Percentiles rank a stretch among this genome's conserved stretches.
phyloP scores from a whole-genome alignment of 2,797 vertebrate species.

The Nothura maculosa region DNA sequence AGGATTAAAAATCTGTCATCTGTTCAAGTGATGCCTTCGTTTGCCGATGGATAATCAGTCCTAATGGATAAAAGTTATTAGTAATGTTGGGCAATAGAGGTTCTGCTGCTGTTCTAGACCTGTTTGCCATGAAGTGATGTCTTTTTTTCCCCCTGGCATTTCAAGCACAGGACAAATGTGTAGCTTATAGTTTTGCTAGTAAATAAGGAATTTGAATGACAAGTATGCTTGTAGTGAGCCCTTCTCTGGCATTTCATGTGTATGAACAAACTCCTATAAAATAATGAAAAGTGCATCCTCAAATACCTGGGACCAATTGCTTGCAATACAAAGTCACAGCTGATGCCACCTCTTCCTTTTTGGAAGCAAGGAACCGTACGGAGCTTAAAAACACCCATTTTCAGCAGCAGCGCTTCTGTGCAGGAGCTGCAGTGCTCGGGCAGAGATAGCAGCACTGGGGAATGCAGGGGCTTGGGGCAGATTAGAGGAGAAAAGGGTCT shows the following conservation, averaged over 20 bases:
- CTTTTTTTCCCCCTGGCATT: neutral
- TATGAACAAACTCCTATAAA: neutral
- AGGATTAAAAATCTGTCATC: neutral
- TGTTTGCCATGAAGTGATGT: neutral
- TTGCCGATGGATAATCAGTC: neutral
- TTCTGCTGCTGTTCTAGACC: neutral
- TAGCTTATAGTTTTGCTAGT: neutral
- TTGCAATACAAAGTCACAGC: neutral
- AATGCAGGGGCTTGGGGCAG: neutral
- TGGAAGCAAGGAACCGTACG: neutral
- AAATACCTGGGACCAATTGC: neutral
- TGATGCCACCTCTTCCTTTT: neutral
- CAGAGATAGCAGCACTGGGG: neutral
- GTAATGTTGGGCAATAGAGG: neutral
- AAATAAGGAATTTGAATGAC: neutral
- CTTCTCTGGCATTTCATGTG: neutral
- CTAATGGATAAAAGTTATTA: neutral
- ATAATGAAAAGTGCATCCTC: neutral
- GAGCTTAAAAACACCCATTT: neutral
- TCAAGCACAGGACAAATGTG: neutral
- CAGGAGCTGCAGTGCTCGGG: neutral
- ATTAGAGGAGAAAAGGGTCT: conserved; percentile 22
- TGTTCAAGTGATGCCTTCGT: neutral
- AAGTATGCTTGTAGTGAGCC: neutral
- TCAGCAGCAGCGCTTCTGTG: neutral